These are phyloP conservation scores for Donacobius atricapilla DNA, from an alignment of 2,113 vertebrate species.

Conservation along the genomic window DNA sequence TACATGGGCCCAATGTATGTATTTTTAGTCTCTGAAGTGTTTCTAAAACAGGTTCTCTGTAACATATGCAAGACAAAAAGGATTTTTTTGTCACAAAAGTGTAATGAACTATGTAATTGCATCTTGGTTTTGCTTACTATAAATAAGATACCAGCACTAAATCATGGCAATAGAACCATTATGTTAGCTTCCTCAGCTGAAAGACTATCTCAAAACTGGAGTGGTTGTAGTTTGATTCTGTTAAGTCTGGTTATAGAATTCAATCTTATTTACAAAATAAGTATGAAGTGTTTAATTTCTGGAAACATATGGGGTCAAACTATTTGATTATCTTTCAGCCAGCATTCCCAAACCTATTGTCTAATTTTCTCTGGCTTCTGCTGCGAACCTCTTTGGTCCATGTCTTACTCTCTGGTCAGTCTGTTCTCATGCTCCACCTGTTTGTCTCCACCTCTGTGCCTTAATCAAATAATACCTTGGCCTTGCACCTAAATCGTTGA, in stretches of 20 bases:
- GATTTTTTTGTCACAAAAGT: neutral
- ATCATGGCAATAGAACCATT: neutral
- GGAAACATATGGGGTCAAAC: neutral
- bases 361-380: neutral
- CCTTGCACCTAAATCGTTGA: constrained; percentile 22
- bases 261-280: neutral
- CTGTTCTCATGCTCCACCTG: neutral
- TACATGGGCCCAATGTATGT: neutral
- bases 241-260: neutral
- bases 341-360: neutral
- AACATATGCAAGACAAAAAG: constrained; percentile 34
- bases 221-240: neutral
- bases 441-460: neutral
- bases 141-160: neutral
- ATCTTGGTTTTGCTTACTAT: constrained; percentile 11
- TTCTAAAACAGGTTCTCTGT: constrained; percentile 33
- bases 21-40: constrained; percentile 15
- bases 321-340: neutral
- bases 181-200: neutral
- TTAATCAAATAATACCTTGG: constrained; percentile 35
- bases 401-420: neutral
- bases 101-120: neutral
- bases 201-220: neutral
- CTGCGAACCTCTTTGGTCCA: neutral
- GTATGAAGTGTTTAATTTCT: neutral